These are phyloP conservation scores for Clavelina lepadiformis DNA, from an alignment of 23 tunicate genomes.

Conservation along the genomic window DNA sequence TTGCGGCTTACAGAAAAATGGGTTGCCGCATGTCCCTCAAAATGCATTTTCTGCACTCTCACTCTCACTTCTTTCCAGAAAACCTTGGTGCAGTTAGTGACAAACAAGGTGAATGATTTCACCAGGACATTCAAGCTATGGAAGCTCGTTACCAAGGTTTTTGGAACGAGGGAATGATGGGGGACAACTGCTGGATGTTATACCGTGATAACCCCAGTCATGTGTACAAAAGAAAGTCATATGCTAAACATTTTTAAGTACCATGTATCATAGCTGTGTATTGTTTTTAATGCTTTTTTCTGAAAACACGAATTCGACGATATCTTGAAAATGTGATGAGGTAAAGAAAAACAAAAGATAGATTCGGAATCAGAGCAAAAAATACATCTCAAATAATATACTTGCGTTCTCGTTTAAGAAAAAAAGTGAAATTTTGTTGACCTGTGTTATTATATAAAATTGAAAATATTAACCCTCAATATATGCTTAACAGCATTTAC, in stretches of 20 bases:
- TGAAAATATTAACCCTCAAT: background rate
- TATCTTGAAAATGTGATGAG: too few relatives aligned
- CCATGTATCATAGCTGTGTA: too few relatives aligned
- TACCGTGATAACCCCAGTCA: constrained; percentile 12
- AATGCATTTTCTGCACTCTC: constrained; percentile 30
- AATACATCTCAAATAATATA: too few relatives aligned
- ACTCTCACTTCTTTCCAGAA: constrained; percentile 11
- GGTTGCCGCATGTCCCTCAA: constrained; percentile 26
- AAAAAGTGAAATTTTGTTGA: too few relatives aligned
- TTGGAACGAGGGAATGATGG: constrained; percentile 25
- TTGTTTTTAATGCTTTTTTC: too few relatives aligned
- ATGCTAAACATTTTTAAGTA: constrained; percentile 16
- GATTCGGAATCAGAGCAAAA: too few relatives aligned
- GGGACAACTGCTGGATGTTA: constrained; percentile 23
- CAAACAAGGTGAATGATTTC: constrained; percentile 14
- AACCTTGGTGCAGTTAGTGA: constrained; percentile 20
- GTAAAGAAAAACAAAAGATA: too few relatives aligned
- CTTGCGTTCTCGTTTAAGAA: too few relatives aligned
- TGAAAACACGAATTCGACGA: too few relatives aligned
- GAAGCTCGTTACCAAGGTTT: constrained; percentile 18
- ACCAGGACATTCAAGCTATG: constrained; percentile 29
- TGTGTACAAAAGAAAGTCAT: constrained; percentile 18
- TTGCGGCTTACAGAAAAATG: constrained; percentile 19
- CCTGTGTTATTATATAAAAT: background rate
- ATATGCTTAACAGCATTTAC: background rate